A percentile compares a stretch with the other conserved stretches of the same genome.
Conservation (phyloP, 2,797 vertebrate genomes). For the Hemitrygon akajei region DNA sequence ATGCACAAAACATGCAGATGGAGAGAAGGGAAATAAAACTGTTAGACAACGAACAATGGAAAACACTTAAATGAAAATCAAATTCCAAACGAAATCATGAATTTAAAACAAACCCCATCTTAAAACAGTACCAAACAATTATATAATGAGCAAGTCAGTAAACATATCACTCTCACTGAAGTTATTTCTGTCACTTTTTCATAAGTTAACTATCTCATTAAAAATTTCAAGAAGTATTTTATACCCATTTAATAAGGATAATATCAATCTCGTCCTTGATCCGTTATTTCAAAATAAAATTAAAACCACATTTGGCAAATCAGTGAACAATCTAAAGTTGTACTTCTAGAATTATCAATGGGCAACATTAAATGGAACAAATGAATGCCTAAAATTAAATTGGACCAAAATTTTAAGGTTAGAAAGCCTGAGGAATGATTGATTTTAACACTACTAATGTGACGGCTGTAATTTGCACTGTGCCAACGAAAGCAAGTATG, state of each 20-base stretch:
- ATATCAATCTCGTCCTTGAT: background rate
- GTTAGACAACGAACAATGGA: conserved; percentile 25
- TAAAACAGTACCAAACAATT: background rate
- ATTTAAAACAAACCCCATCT: background rate
- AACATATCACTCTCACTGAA: background rate
- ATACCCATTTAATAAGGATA: background rate
- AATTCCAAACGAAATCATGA: conserved; percentile 19
- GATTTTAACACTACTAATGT: background rate
- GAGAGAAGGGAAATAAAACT: conserved; percentile 29
- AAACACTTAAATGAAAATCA: conserved; percentile 16
- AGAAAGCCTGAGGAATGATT: background rate
- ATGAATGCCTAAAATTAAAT: background rate
- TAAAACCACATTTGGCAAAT: background rate
- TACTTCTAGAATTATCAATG: background rate
- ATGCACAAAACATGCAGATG: conserved; percentile 17
- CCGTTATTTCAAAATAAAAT: background rate
- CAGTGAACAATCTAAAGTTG: background rate
- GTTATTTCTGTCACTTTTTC: background rate
- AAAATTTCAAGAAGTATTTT: background rate
- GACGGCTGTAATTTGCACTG: background rate
- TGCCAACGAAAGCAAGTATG: background rate
- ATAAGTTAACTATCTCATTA: background rate
- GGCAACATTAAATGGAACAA: no score
- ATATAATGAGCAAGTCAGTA: background rate
- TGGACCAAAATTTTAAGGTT: background rate